Evolutionary conservation across 1,140 invertebrate species (phyloP).

Genomic region (Meloidogyne exigua): DNA sequence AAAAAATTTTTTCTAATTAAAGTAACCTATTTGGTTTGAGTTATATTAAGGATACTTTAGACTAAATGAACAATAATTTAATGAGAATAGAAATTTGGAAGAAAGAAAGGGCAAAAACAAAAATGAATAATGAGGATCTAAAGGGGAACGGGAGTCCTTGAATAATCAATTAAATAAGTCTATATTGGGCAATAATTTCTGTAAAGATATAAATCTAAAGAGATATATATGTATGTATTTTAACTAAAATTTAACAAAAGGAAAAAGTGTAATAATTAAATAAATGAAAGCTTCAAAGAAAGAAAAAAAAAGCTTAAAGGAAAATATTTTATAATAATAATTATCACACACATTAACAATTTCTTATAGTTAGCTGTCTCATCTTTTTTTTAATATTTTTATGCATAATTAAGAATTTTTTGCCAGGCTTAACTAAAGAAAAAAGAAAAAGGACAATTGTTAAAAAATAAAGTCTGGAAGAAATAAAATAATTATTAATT

Average conservation of each 20-base stretch:
- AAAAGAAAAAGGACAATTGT: neutral
- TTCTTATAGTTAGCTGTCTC: neutral
- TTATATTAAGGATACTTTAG: neutral
- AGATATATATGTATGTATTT: neutral
- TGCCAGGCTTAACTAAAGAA: neutral
- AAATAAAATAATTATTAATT: neutral
- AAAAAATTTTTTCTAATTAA: neutral
- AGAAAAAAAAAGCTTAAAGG: neutral
- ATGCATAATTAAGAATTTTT: conserved; percentile 1
- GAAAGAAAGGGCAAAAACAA: neutral
- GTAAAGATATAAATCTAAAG: neutral
- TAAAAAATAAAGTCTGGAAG: neutral
- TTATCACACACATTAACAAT: neutral
- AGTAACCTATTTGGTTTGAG: neutral
- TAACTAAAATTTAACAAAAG: neutral
- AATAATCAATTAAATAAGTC: neutral
- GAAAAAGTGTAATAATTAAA: neutral
- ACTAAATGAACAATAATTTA: neutral
- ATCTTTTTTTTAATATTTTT: neutral
- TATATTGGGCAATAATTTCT: neutral
- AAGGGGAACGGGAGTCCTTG: neutral
- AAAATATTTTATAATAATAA: conserved; percentile 6
- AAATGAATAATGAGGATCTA: neutral
- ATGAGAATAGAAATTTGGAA: neutral
- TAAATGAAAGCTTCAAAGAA: neutral